These are phyloP conservation scores for Sipha flava DNA, from an alignment of 1,140 invertebrate species.

Conservation along the genomic window DNA sequence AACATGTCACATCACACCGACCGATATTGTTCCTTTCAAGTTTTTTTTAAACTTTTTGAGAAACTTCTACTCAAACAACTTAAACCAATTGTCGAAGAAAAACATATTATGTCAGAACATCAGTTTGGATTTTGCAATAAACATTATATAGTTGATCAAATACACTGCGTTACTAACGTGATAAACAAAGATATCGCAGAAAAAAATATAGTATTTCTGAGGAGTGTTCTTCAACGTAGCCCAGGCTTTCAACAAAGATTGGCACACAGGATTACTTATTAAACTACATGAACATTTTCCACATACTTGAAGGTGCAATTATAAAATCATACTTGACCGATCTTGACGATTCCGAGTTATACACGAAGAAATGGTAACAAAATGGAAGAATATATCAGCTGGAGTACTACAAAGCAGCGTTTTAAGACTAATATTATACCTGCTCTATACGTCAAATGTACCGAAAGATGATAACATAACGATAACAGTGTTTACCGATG, in stretches of 20 bases:
- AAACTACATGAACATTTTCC: slow-evolving; percentile 34
- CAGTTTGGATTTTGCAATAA: too few species aligned
- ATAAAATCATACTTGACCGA: not conserved
- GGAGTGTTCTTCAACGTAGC: slow-evolving; percentile 40
- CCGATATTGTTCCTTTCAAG: not conserved
- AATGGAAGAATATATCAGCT: not conserved
- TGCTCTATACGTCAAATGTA: not conserved
- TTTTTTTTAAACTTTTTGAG: not conserved
- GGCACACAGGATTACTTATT: slow-evolving; percentile 38
- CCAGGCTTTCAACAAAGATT: slow-evolving; percentile 42
- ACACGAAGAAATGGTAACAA: not conserved
- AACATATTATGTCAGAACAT: not conserved
- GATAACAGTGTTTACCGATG: too few species aligned
- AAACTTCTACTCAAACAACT: not conserved
- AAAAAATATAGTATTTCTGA: slow-evolving; percentile 34
- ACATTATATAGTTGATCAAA: too few species aligned
- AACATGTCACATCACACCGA: not conserved
- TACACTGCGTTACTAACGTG: not conserved
- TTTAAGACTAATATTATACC: not conserved
- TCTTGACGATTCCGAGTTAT: not conserved
- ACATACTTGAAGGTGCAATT: not conserved
- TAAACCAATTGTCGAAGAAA: not conserved
- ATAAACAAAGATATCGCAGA: not conserved
- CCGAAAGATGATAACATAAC: not conserved
- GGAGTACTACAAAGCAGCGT: not conserved